These are phyloP conservation scores for Discoglossus pictus DNA, from an alignment of 2,797 vertebrate genomes.

Conservation along the genomic window DNA sequence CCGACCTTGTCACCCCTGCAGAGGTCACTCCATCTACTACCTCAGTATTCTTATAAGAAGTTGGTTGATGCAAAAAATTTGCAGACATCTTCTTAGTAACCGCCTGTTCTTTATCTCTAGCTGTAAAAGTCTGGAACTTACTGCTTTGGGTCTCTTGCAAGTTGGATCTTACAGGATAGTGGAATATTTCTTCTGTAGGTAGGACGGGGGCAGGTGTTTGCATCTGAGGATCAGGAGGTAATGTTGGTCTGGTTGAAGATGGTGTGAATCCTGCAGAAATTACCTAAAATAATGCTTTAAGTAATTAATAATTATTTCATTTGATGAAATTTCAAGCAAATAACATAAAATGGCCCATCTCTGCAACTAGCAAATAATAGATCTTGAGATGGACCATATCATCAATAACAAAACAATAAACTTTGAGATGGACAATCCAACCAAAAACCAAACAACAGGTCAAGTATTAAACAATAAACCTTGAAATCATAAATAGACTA, in stretches of 20 bases:
- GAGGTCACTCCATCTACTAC: slow-evolving; percentile 41
- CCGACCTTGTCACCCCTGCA: slow-evolving; percentile 51
- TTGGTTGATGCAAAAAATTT: slow-evolving; percentile 48
- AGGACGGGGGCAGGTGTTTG: neutral
- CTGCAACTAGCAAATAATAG: too few relatives aligned
- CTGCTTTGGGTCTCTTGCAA: slow-evolving; percentile 13
- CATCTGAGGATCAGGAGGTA: neutral
- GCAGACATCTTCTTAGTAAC: slow-evolving; percentile 44
- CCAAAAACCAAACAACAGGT: too few relatives aligned
- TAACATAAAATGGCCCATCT: too few relatives aligned
- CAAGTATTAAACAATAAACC: too few relatives aligned
- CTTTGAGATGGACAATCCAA: too few relatives aligned
- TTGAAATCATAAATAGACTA: too few relatives aligned
- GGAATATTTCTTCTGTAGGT: neutral
- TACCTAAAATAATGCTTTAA: slow-evolving; percentile 2
- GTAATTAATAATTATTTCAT: too few relatives aligned
- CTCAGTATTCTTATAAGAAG: neutral
- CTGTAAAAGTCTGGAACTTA: slow-evolving; percentile 38
- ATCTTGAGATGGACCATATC: too few relatives aligned
- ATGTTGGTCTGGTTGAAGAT: neutral
- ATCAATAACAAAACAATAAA: too few relatives aligned
- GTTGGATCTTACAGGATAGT: neutral
- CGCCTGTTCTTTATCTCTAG: slow-evolving; percentile 37
- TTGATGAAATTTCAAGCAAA: too few relatives aligned
- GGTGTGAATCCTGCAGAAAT: neutral